Percentiles rank a stretch among this genome's conserved stretches.
These are phyloP conservation scores for Lacanobia wlatinum DNA, from an alignment of 2,888 invertebrate genomes.

Conservation along the genomic window DNA sequence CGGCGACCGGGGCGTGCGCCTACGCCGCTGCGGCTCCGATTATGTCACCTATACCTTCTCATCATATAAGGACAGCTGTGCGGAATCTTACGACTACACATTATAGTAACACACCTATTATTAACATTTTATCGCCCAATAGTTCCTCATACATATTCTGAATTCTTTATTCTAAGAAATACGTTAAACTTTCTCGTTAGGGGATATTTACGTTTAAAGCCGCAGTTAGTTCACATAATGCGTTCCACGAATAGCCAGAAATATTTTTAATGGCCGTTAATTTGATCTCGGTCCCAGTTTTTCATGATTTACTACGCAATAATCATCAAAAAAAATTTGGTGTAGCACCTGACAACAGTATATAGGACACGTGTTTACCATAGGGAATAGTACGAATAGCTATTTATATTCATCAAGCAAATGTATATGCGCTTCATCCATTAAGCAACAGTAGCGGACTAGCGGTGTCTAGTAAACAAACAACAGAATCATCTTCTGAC, in stretches of 20 bases:
- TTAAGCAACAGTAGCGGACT: slow-evolving; percentile 83
- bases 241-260: slow-evolving; percentile 67
- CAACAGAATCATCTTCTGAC: slow-evolving; percentile 67
- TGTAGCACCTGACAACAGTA: slow-evolving; percentile 74
- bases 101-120: slow-evolving; percentile 67
- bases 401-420: slow-evolving; percentile 81
- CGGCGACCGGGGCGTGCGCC: slow-evolving; percentile 82
- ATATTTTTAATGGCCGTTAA: slow-evolving; percentile 68
- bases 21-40: slow-evolving; percentile 76
- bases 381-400: slow-evolving; percentile 70
- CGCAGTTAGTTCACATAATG: slow-evolving; percentile 53
- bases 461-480: slow-evolving; percentile 78
- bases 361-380: slow-evolving; percentile 77
- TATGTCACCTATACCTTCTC: slow-evolving; percentile 86
- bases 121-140: slow-evolving; percentile 57
- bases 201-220: slow-evolving; percentile 59
- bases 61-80: slow-evolving; percentile 84
- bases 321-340: slow-evolving; percentile 72
- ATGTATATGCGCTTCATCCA: slow-evolving; percentile 77
- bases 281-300: slow-evolving; percentile 67
- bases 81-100: slow-evolving; percentile 71
- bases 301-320: slow-evolving; percentile 72
- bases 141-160: slow-evolving; percentile 61
- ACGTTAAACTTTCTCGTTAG: slow-evolving; percentile 49
- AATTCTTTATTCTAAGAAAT: slow-evolving; percentile 61